A percentile compares a stretch with the other conserved stretches of the same genome.
These are phyloP conservation scores for Rhagonycha fulva DNA, from an alignment of 2,888 invertebrate species.

Conservation along the genomic window DNA sequence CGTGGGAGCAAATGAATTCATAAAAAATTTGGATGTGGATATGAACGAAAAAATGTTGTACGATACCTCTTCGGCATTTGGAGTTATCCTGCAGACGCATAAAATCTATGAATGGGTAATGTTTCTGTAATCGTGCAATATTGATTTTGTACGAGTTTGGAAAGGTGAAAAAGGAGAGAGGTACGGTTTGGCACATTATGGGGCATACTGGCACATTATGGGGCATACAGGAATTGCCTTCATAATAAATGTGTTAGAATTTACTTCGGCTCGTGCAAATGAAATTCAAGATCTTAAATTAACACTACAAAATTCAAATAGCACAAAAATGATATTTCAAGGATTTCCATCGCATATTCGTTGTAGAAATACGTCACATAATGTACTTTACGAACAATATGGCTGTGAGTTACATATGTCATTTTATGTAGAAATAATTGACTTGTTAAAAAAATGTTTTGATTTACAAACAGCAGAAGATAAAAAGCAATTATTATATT, in stretches of 20 bases:
- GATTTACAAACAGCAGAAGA: conserved; percentile 36
- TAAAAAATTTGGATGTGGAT: too few species aligned
- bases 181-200: too few species aligned
- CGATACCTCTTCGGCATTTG: too few species aligned
- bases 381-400: conserved; percentile 65
- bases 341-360: conserved; percentile 88
- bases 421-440: conserved; percentile 61
- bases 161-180: too few species aligned
- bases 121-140: too few species aligned
- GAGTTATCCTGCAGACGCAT: too few species aligned
- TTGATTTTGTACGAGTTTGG: too few species aligned
- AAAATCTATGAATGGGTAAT: too few species aligned
- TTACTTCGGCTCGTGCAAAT: conserved; percentile 68
- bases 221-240: conserved; percentile 48
- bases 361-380: conserved; percentile 89
- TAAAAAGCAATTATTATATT: conserved; percentile 39
- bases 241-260: conserved; percentile 64
- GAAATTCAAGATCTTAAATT: conserved; percentile 76
- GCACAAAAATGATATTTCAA: conserved; percentile 77
- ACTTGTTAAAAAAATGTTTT: conserved; percentile 58
- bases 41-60: too few species aligned
- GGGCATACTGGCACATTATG: conserved; percentile 16
- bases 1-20: too few species aligned
- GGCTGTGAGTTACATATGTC: conserved; percentile 91
- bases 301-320: conserved; percentile 63